phyloP scores from a whole-genome alignment of 2,888 invertebrate genomes.

The Tenthredo amoena region DNA sequence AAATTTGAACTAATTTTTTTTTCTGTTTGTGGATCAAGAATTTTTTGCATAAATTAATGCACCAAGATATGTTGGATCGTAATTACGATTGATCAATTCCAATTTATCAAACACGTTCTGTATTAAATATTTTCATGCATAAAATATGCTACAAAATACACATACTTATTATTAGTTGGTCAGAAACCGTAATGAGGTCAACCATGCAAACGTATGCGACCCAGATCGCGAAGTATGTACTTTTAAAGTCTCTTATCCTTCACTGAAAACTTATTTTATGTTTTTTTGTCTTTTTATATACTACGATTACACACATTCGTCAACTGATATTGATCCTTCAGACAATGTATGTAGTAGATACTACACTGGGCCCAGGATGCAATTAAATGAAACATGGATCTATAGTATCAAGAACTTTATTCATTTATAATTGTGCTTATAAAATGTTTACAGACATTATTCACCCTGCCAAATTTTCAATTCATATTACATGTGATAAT shows the following conservation, averaged over 20 bases:
- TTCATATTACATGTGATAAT: neutral
- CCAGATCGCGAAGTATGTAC: neutral
- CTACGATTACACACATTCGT: neutral
- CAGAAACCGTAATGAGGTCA: constrained; percentile 18
- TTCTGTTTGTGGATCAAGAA: neutral
- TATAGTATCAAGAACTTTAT: neutral
- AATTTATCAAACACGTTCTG: neutral
- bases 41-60: no score
- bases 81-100: neutral
- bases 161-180: neutral
- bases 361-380: neutral
- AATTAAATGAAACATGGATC: neutral
- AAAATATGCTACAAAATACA: neutral
- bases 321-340: neutral
- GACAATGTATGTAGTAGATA: neutral
- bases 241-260: neutral
- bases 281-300: neutral
- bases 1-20: neutral
- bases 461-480: neutral
- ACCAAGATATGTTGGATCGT: no score
- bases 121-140: neutral
- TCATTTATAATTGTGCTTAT: neutral
- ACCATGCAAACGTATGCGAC: neutral
- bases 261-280: constrained; percentile 3
- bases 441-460: neutral